A percentile compares a stretch with the other conserved stretches of the same genome.
These are phyloP conservation scores for Manis crassicaudata DNA, from an alignment of 2,797 vertebrate genomes.

Conservation along the genomic window DNA sequence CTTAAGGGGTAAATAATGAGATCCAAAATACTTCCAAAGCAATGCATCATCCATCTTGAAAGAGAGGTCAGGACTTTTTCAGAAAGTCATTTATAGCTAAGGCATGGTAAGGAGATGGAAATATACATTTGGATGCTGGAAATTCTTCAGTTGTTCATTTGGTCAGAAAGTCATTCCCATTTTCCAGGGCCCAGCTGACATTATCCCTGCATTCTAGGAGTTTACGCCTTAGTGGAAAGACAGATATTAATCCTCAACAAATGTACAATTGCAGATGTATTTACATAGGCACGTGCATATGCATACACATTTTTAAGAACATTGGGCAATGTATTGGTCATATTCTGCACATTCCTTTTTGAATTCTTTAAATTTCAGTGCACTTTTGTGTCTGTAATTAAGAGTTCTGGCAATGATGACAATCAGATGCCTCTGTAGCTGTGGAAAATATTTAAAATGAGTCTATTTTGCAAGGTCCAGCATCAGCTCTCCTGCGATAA, in stretches of 20 bases:
- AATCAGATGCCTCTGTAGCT: background rate
- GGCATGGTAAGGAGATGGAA: background rate
- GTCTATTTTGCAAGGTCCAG: background rate
- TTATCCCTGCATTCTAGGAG: background rate
- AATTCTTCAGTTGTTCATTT: background rate
- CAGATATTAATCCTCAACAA: background rate
- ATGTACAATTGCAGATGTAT: background rate
- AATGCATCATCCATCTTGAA: background rate
- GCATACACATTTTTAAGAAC: background rate
- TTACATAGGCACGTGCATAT: background rate
- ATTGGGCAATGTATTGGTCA: background rate
- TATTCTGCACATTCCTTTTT: background rate
- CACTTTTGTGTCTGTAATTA: background rate
- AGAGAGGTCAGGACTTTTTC: background rate
- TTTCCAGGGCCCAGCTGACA: background rate
- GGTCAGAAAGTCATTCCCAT: background rate
- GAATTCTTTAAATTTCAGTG: background rate
- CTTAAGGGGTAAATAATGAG: constrained; percentile 25
- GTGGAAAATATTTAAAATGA: background rate
- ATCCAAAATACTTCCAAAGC: constrained; percentile 30
- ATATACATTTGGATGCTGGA: background rate
- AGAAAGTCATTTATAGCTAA: background rate
- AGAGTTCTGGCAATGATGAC: background rate
- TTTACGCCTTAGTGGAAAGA: background rate
- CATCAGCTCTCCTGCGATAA: background rate